phyloP scores from a whole-genome alignment of 1,140 invertebrate genomes.

The Monomorium pharaonis region DNA sequence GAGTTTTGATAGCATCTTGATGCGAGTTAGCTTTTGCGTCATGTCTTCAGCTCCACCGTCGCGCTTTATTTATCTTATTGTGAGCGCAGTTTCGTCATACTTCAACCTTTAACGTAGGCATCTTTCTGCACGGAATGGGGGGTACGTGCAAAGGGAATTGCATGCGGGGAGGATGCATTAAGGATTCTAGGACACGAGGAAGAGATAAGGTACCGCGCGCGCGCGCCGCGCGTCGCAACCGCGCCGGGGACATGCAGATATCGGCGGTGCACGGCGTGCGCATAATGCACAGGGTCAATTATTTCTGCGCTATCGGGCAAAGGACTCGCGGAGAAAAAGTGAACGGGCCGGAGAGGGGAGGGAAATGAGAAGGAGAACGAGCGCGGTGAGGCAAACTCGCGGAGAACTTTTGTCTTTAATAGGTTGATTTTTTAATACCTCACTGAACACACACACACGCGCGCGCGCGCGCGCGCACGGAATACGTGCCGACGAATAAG shows the following conservation, averaged over 20 bases:
- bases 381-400: background rate
- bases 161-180: slow-evolving; percentile 47
- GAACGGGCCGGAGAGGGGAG: background rate
- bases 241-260: slow-evolving; percentile 31
- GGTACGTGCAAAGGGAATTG: slow-evolving; percentile 31
- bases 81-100: slow-evolving; percentile 2
- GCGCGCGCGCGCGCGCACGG: too few relatives aligned
- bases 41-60: background rate
- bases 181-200: slow-evolving; percentile 58
- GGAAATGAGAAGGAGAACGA: background rate
- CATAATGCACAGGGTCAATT: slow-evolving; percentile 57
- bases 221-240: background rate
- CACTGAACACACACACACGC: background rate
- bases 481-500: slow-evolving; percentile 33
- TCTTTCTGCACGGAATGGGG: background rate
- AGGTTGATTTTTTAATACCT: slow-evolving; percentile 33
- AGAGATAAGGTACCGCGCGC: slow-evolving; percentile 36
- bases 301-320: slow-evolving; percentile 51
- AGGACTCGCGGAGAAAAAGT: background rate
- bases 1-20: slow-evolving; percentile 24
- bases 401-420: background rate
- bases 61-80: slow-evolving; percentile 41
- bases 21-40: slow-evolving; percentile 16
- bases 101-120: slow-evolving; percentile 15
- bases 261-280: slow-evolving; percentile 8